Evolutionary conservation across 1,140 invertebrate species (phyloP), one percentile per base, ranked within the genome.

Genomic region (Drosophila simulans): DNA sequence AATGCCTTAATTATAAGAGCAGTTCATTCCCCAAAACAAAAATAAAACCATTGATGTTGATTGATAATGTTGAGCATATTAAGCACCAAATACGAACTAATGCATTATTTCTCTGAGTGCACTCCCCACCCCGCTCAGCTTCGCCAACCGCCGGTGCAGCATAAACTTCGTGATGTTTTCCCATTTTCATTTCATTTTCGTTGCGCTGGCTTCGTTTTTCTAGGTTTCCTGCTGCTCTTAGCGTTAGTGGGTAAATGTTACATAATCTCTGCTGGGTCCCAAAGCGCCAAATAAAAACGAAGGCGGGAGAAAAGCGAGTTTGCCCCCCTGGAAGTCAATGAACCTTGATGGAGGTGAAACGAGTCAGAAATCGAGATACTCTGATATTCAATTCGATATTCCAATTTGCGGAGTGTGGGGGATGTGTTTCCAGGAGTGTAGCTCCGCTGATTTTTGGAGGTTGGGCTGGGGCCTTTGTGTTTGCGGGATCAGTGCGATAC

Each of bases 141-240:
- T 8, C 7, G 1, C 31, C 31, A 8, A 31, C 8, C 7, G 31
- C 69, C 80, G 69, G 65, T 62, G 58, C 49, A 72, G 63, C 70
- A 69, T 70, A 66, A 62, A 80, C 65, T 84, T 85, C 66, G 68
- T 80, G 73, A 85, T 85, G 77, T 59, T 75, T 54, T 71, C 54
- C 39, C 54, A 27, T 70, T 81, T 62, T 63, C 54, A 63, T 75
- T 78, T 60, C 52, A 63, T 56, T 81, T 86, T 85, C 56, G 22
- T 46, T 60, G 35, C 22, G 43, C 35, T 79, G 62, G 81, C 78
- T 88, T 81, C 74, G 75, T 77, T 79, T 88, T 88, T 88, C 83
- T 88, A 88, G 84, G 83, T 88, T 88, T 88, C 83, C 84, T 88
- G 83, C 79, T 88, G 79, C 83, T 88, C 88, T 88, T 73, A 76